Conservation (phyloP, 2,888 invertebrate genomes). For the Alitta virens region DNA sequence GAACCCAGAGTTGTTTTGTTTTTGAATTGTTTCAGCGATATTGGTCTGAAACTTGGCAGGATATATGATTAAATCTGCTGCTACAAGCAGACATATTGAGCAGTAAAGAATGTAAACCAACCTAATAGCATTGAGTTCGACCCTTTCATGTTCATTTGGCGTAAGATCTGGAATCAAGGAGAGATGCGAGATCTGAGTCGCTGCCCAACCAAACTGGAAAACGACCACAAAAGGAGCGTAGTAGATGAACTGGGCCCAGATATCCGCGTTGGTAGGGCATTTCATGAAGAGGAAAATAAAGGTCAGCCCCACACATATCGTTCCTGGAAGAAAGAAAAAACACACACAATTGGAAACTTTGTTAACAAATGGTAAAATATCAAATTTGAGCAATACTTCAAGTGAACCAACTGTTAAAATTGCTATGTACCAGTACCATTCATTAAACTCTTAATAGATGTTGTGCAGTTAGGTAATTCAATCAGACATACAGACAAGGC, state of each 20-base stretch:
- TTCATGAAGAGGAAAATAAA: constrained; percentile 86
- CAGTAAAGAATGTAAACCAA: constrained; percentile 28
- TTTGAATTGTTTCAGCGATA: too few relatives aligned
- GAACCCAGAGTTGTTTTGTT: not conserved
- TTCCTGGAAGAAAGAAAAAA: constrained; percentile 64
- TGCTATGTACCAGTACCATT: too few relatives aligned
- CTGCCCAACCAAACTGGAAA: constrained; percentile 92
- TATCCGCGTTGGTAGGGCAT: constrained; percentile 68
- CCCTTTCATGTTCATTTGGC: constrained; percentile 50
- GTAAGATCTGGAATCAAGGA: constrained; percentile 73
- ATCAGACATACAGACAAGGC: too few relatives aligned
- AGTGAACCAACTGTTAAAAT: too few relatives aligned
- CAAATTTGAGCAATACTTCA: too few relatives aligned
- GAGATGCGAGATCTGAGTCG: constrained; percentile 86
- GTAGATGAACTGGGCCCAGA: constrained; percentile 57
- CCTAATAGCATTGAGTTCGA: constrained; percentile 58
- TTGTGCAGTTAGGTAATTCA: too few relatives aligned
- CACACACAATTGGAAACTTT: too few relatives aligned
- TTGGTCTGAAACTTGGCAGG: not conserved
- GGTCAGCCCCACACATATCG: constrained; percentile 69
- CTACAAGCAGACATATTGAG: not conserved
- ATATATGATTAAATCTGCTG: not conserved
- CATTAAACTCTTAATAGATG: too few relatives aligned
- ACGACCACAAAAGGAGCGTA: constrained; percentile 61
- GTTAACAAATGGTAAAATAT: too few relatives aligned